Percentiles rank a stretch among this genome's conserved stretches.
Evolutionary conservation across 2,888 invertebrate genomes (phyloP).

Genomic region (Proisotoma minuta): DNA sequence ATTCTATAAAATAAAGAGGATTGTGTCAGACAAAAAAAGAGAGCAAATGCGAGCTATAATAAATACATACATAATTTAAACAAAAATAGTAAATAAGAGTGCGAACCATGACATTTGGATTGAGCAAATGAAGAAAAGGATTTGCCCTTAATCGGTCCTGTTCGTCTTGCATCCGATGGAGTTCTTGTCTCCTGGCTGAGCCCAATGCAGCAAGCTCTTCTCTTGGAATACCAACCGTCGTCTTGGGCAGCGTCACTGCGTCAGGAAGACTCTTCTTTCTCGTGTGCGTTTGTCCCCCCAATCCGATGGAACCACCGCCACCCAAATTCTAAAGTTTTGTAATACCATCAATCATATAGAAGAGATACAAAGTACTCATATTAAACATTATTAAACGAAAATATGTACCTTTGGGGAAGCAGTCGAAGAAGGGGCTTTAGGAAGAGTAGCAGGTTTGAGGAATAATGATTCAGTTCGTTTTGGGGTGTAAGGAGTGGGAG

Average conservation of each 20-base stretch:
- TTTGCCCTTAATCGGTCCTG: slow-evolving; percentile 87
- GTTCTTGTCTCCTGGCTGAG: slow-evolving; percentile 88
- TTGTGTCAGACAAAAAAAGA: not conserved
- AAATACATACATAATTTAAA: slow-evolving; percentile 5
- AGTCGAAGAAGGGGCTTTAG: slow-evolving; percentile 22
- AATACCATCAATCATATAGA: not conserved
- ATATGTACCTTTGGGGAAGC: slow-evolving; percentile 46
- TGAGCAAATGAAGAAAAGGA: slow-evolving; percentile 90
- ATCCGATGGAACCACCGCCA: slow-evolving; percentile 31
- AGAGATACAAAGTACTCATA: slow-evolving; percentile 1
- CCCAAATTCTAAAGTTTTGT: not conserved
- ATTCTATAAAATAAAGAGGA: slow-evolving; percentile 66
- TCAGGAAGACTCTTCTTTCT: slow-evolving; percentile 97
- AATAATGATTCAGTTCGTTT: slow-evolving; percentile 87
- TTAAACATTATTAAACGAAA: slow-evolving; percentile 1
- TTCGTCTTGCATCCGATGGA: slow-evolving; percentile 84
- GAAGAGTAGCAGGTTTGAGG: slow-evolving; percentile 57
- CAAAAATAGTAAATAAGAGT: not conserved
- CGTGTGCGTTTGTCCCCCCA: slow-evolving; percentile 67
- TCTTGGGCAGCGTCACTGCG: slow-evolving; percentile 75
- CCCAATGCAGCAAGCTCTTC: slow-evolving; percentile 93
- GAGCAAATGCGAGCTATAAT: too few relatives aligned
- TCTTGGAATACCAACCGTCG: slow-evolving; percentile 79
- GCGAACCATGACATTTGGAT: slow-evolving; percentile 92
- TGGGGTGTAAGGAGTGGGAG: slow-evolving; percentile 70